Evolutionary conservation across 2,888 invertebrate species (phyloP), one percentile per base, ranked within the genome.

Genomic region (Calameuta pallipes): DNA sequence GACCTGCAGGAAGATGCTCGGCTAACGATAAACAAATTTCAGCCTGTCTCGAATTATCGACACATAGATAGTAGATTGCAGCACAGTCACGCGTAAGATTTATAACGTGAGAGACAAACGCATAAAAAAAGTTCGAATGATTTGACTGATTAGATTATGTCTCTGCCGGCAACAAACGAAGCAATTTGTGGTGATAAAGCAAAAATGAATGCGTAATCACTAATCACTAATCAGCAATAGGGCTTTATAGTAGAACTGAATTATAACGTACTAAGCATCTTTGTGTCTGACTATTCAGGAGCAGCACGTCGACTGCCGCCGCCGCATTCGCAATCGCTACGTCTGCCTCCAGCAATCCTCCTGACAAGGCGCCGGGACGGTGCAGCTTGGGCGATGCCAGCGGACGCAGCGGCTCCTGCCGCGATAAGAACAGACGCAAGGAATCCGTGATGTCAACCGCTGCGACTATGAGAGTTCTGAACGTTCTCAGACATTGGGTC

Each of bases 291-390:
- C 69, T 23, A 35, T 77, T 41, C 86, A 96, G 96, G 94, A 96
- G 96, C 92, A 96, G 96, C 90, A 96, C 96, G 1, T 96, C 96
- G 0, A 95, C 95, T n/a, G 96, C 98, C 2, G 97, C 97, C 0
- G 95, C 95, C 12, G 98, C 98, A 1, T 98, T 98, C 91, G 98
- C 98, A 6, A 97, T 97, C 69, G 97, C 98, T 11, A 97, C 97
- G 0, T 97, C 97, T 30, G 97, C 96, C 0, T 96, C 97, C 0
- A 96, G 96, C 77, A 97, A 97, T 89, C 96, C 96, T 3, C 93
- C 96, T 34, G 96, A 96, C 78, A 94, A 94, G 31, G 93, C 92
- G 0, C 90, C 91, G 11, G 89, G 84, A 30, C 82, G 83, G 69
- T 79, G 80, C 15, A 78, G 80, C 13, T 41, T 76, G 2, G 79